Evolutionary conservation across 2,888 invertebrate genomes (phyloP).

Genomic region (Limnephilus lunatus): DNA sequence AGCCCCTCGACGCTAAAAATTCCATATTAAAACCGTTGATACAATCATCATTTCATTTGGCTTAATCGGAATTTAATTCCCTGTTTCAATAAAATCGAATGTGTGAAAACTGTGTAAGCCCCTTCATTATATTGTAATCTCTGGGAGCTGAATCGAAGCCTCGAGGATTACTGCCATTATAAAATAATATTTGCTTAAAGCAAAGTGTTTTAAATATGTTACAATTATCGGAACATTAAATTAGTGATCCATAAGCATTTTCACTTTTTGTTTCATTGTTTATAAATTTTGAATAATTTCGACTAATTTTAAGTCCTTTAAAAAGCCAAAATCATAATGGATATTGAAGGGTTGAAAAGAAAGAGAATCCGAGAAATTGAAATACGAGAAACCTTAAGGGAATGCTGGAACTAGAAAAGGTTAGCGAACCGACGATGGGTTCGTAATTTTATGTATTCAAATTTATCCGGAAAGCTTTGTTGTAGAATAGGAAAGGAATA

Average conservation of each 20-base stretch:
- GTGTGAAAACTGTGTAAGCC: constrained; percentile 23
- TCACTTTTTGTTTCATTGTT: neutral
- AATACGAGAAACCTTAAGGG: constrained; percentile 28
- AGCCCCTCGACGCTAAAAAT: neutral
- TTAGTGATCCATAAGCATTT: neutral
- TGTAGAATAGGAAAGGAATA: constrained; percentile 44
- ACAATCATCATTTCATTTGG: neutral
- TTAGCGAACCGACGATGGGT: constrained; percentile 42
- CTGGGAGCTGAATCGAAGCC: neutral
- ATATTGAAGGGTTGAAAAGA: constrained; percentile 17
- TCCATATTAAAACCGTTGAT: neutral
- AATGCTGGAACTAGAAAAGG: constrained; percentile 13
- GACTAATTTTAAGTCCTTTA: neutral
- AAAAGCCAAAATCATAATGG: neutral
- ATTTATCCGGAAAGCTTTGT: constrained; percentile 49
- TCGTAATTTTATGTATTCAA: constrained; percentile 48
- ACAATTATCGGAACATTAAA: neutral
- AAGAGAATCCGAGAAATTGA: constrained; percentile 20
- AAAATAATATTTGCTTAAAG: neutral
- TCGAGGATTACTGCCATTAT: constrained; percentile 1
- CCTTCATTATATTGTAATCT: neutral
- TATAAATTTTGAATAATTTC: neutral
- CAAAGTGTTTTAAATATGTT: neutral
- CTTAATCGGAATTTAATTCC: neutral
- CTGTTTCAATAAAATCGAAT: constrained; percentile 8